phyloP scores from a whole-genome alignment of 2,888 invertebrate genomes.

The Abscondita cerata region DNA sequence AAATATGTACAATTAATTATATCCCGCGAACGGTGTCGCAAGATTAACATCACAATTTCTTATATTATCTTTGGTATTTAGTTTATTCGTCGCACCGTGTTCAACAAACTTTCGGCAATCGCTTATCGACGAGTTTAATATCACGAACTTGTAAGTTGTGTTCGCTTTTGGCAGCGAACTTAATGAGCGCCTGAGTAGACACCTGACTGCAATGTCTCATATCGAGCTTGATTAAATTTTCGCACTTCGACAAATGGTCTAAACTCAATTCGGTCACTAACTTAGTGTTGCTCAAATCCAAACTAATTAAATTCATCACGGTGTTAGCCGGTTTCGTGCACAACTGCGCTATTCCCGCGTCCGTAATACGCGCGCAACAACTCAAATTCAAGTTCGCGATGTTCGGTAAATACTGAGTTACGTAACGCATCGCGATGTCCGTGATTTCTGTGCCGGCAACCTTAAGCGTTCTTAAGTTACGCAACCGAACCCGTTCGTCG shows the following conservation, averaged over 20 bases:
- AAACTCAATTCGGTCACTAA: constrained; percentile 82
- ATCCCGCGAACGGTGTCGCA: background rate
- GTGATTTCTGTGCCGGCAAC: constrained; percentile 90
- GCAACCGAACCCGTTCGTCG: constrained; percentile 77
- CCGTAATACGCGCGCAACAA: constrained; percentile 86
- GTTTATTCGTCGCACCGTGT: background rate
- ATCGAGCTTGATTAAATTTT: constrained; percentile 75
- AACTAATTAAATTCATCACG: constrained; percentile 70
- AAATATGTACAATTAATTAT: background rate
- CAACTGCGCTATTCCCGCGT: constrained; percentile 88
- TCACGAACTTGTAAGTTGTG: constrained; percentile 82
- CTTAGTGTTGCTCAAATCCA: constrained; percentile 84
- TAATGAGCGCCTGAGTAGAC: constrained; percentile 81
- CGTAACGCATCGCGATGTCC: constrained; percentile 82
- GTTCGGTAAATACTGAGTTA: constrained; percentile 77
- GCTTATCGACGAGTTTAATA: constrained; percentile 74
- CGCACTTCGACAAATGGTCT: constrained; percentile 80
- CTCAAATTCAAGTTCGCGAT: constrained; percentile 81
- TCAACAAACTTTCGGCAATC: constrained; percentile 44
- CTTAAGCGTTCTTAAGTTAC: constrained; percentile 76
- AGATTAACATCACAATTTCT: constrained; percentile 31
- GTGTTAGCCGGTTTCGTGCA: constrained; percentile 76
- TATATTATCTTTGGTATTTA: constrained; percentile 25
- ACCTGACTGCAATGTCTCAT: constrained; percentile 82
- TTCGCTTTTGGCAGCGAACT: constrained; percentile 82